Conservation (phyloP, 2,797 vertebrate species). For the Arctocebus calabarensis region DNA sequence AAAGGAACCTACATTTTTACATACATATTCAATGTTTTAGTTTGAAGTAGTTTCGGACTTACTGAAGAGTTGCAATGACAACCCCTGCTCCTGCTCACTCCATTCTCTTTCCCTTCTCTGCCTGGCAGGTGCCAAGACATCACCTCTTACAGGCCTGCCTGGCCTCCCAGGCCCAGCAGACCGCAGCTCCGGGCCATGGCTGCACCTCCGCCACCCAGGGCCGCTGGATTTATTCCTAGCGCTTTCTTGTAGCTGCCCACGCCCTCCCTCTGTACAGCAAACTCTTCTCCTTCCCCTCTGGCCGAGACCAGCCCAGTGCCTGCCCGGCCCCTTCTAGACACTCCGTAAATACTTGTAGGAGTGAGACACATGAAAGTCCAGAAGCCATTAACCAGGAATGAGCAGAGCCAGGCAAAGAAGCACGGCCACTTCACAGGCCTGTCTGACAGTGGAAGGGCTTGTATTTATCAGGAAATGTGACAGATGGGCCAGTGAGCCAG, state of each 20-base stretch:
- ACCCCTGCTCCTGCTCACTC: accelerated
- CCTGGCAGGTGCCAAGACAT: accelerated
- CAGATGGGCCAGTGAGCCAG: slow-evolving; percentile 51
- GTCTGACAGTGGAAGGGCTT: slow-evolving; percentile 69
- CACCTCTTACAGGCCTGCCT: background rate
- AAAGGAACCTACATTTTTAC: background rate
- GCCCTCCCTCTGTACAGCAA: background rate
- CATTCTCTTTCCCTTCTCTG: background rate
- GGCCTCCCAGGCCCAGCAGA: background rate
- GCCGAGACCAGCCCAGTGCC: accelerated
- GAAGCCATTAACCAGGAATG: slow-evolving; percentile 8
- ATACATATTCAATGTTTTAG: background rate
- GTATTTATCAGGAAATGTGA: slow-evolving; percentile 67
- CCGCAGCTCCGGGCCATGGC: background rate
- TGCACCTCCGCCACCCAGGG: accelerated
- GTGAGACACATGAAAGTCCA: background rate
- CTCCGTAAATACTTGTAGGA: slow-evolving; percentile 31
- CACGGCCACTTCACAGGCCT: accelerated
- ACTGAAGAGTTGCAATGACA: background rate
- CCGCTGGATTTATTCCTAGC: background rate
- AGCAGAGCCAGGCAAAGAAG: background rate
- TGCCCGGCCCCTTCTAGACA: accelerated
- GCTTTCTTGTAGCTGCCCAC: background rate
- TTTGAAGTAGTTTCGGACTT: background rate
- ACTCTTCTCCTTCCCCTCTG: accelerated